phyloP scores from a whole-genome alignment of 1,140 invertebrate species.

The Zaprionus nigranus region DNA sequence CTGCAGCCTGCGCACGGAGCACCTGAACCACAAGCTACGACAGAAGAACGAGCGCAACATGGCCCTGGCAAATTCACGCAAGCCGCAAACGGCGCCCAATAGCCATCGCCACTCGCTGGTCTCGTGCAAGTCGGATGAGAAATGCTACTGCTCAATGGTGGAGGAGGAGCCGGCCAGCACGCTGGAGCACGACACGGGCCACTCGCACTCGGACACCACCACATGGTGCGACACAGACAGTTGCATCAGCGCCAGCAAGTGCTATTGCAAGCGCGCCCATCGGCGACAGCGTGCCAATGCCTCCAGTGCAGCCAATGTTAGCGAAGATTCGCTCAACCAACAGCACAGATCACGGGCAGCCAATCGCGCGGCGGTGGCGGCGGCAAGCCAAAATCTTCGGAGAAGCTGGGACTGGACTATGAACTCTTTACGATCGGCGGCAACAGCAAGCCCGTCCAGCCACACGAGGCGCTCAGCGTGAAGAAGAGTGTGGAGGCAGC shows the following conservation, averaged over 20 bases:
- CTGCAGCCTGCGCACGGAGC: constrained; percentile 87
- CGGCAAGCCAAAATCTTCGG: constrained; percentile 77
- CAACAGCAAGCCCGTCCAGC: constrained; percentile 83
- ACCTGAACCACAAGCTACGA: constrained; percentile 72
- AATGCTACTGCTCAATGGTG: constrained; percentile 89
- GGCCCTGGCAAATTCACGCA: constrained; percentile 52
- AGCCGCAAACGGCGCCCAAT: constrained; percentile 3
- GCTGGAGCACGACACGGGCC: constrained; percentile 71
- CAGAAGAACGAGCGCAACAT: constrained; percentile 69
- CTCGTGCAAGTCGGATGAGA: constrained; percentile 86
- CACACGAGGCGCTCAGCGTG: constrained; percentile 91
- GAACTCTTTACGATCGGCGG: constrained; percentile 87
- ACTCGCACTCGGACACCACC: constrained; percentile 85
- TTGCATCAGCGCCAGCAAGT: constrained; percentile 94
- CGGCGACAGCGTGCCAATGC: constrained; percentile 48
- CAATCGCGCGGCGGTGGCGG: constrained; percentile 16
- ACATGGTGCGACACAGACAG: constrained; percentile 93
- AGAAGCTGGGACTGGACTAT: constrained; percentile 89
- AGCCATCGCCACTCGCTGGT: constrained; percentile 73
- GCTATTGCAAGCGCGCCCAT: constrained; percentile 89
- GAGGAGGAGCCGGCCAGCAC: constrained; percentile 71
- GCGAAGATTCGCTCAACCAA: constrained; percentile 66
- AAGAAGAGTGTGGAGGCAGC: constrained; percentile 95
- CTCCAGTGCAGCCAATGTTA: constrained; percentile 33
- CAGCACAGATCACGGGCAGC: constrained; percentile 52